Evolutionary conservation across 1,140 invertebrate species (phyloP), one percentile per base, ranked within the genome.

Genomic region (Drosophila leontia): DNA sequence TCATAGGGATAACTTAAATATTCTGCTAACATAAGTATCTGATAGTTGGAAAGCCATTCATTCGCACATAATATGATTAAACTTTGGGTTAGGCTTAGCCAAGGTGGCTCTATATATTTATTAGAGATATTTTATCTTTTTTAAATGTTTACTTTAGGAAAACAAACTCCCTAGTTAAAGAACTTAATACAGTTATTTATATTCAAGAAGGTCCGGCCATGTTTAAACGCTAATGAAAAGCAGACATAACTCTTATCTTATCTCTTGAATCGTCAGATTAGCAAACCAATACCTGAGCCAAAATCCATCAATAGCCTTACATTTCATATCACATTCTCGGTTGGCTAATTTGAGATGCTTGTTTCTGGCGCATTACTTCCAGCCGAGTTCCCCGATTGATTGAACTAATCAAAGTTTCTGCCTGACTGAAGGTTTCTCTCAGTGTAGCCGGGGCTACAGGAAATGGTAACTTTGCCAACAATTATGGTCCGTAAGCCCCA

Each of bases 401-500:
- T 72, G 69, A 72, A 72, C 67, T 60, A 72, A 72, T 72, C 67
- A 72, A 72, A 60, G 67, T 51, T 72, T 72, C 69, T 76, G 74
- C 55, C 35, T 67, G 45, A 67, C 44, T 53, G 50, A 12, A 55
- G 48, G 37, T 79, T 75, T 86, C 56, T 63, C 41, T 15, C 78
- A 75, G 82, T 86, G 82, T 61, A 75, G 45, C 41, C 42, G 39
- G 45, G 67, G 17, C 0, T 51, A 55, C 61, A 75, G 78, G 64
- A 85, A 78, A 85, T 82, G 82, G 80, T 75, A 75, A 86, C 77
- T 85, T 85, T 78, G 71, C 69, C 74, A 74, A 78, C 82, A 80
- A 88, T 74, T 87, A 80, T 88, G 68, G 47, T 44, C 53, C 61
- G 55, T 80, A 32, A 60, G 56, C 63, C 35, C 13, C 44, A 53